These are phyloP conservation scores for Nysson spinosus DNA, from an alignment of 2,888 invertebrate species.

Conservation along the genomic window DNA sequence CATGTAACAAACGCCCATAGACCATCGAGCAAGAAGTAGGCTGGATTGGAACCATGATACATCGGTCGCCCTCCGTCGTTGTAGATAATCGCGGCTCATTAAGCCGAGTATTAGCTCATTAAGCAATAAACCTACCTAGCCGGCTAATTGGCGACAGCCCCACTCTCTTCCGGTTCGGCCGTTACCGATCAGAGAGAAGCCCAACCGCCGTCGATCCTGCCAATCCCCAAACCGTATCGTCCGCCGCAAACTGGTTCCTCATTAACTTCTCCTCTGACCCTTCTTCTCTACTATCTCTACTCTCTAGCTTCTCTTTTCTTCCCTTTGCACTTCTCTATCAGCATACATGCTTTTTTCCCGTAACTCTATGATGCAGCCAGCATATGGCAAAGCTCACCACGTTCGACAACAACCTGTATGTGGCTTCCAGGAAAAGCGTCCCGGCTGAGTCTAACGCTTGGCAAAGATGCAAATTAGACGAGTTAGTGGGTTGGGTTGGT, in stretches of 20 bases:
- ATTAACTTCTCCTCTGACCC: constrained; percentile 50
- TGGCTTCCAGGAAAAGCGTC: constrained; percentile 31
- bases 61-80: constrained; percentile 49
- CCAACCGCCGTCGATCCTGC: constrained; percentile 43
- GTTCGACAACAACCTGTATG: constrained; percentile 1
- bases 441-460: constrained; percentile 14
- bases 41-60: constrained; percentile 39
- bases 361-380: too few species aligned
- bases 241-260: constrained; percentile 57
- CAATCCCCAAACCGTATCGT: constrained; percentile 55
- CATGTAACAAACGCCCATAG: constrained; percentile 8
- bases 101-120: constrained; percentile 72
- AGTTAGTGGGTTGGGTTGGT: constrained; percentile 1
- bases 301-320: not conserved
- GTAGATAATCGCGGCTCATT: constrained; percentile 71
- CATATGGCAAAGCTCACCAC: constrained; percentile 11
- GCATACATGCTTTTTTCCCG: not conserved
- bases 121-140: constrained; percentile 72
- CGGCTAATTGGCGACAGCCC: constrained; percentile 70
- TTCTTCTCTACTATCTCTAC: constrained; percentile 3
- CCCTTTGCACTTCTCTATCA: not conserved
- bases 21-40: constrained; percentile 6
- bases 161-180: constrained; percentile 66
- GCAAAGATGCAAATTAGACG: constrained; percentile 44
- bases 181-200: constrained; percentile 50